Evolutionary conservation across 2,113 vertebrate genomes (phyloP), one percentile per base, ranked within the genome.

Genomic region (Otis tarda): DNA sequence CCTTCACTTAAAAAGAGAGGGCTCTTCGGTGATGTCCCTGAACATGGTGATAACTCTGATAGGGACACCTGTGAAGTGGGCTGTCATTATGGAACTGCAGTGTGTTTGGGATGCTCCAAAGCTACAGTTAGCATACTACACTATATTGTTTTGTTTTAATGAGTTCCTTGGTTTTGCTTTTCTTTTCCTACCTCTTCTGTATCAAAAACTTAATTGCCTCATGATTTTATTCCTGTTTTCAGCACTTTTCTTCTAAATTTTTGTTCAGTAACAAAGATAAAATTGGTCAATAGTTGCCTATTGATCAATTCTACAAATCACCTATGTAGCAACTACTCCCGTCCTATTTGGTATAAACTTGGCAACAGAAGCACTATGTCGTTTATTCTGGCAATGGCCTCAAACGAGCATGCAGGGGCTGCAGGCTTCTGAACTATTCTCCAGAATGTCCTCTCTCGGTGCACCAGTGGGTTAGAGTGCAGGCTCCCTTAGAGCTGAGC

Each of bases 51-150:
- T 64, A 47, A 63, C 16, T 23, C 35, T 19, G 45, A 14, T 8
- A n/a, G 15, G 6, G 2, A 2, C 0, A 1, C 4, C 31, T n/a
- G 4, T 41, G 19, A 49, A 37, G 24, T 22, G 8, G 10, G 27
- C 27, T 53, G 19, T 37, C 55, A 37, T 14, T 75, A 30, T 50
- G 47, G n/a, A 85, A 49, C 7, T 70, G 23, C 10, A 18, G 24
- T 14, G 15, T n/a, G 39, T 55, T n/a, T 71, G 17, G 17, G 10
- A 50, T 43, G 20, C 8, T 56, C 28, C 39, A 71, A 43, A 45
- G 10, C 10, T 67, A 30, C 7, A 33, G n/a, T 59, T 74, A 52
- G 33, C 20, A n/a, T n/a, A 71, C 11, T 14, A n/a, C 24, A 21
- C 10, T 39, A 3, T 15, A 19, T 71, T 60, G 1, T 23, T 75